phyloP scores from a whole-genome alignment of 2,888 invertebrate species.

The Amiota minor region DNA sequence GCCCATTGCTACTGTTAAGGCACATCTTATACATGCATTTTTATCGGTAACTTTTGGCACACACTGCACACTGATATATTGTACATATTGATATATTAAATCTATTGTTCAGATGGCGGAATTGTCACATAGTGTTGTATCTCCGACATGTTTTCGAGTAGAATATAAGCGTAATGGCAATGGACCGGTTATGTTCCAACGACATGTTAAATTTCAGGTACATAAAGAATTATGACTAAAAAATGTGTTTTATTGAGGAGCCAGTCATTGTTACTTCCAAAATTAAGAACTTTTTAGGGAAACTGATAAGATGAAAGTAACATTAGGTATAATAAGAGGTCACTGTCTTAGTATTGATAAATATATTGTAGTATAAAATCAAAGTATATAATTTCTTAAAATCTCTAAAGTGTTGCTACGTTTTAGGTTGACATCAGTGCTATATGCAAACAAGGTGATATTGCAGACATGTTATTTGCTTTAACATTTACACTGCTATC shows the following conservation, averaged over 20 bases:
- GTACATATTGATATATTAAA: neutral
- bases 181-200: constrained; percentile 95
- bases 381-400: too few species aligned
- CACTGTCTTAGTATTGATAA: too few species aligned
- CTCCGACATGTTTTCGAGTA: constrained; percentile 97
- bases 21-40: constrained; percentile 98
- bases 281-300: too few species aligned
- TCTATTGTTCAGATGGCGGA: constrained; percentile 86
- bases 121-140: constrained; percentile 96
- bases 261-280: too few species aligned
- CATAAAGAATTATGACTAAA: neutral
- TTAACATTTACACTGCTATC: constrained; percentile 95
- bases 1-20: constrained; percentile 96
- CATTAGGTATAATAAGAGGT: too few species aligned
- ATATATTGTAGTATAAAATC: too few species aligned
- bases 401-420: neutral
- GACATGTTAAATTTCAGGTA: constrained; percentile 95
- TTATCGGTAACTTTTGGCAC: constrained; percentile 83
- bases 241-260: too few species aligned
- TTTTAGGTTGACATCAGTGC: constrained; percentile 90
- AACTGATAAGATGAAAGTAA: too few species aligned
- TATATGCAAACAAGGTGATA: constrained; percentile 82
- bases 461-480: constrained; percentile 86
- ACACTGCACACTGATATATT: neutral
- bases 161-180: constrained; percentile 96